Base-by-base conservation (phyloP, 2,113 vertebrate genomes). In the Formicarius rufipectus region DNA sequence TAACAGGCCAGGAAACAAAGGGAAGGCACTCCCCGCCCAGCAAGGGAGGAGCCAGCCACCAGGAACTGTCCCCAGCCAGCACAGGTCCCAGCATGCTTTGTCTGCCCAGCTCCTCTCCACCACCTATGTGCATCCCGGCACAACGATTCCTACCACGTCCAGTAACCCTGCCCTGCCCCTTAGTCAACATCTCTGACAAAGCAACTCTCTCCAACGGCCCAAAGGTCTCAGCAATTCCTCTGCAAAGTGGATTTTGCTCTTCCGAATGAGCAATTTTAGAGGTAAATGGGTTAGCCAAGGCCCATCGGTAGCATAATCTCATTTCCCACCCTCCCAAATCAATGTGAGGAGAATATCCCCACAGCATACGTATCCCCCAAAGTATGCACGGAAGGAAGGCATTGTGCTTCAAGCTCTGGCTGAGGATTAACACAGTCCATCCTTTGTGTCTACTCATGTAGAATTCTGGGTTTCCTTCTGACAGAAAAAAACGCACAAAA, bases 1-100 rank as follows among this genome's bases (percentile, higher is more conserved):
- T 97, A 97, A 97, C 94, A 97, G 94, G 87, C 95, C 85, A 69
- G 84, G 94, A 97, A 97, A 97, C 97, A 97, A 97, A 97, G 97
- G 77, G 89, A 97, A 95, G 40, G 76, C 91, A 87, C 84, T 92
- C 88, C 90, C 96, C 94, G 93, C 95, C 94, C 90, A 91, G 63
- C 49, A 87, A 97, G 89, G 96, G 97, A 96, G 96, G 95, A 96
- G 96, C 95, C 80, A 90, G 81, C 79, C 90, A 97, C 87, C 95
- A 97, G 96, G 96, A 96, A 97, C 93, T 95, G 84, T 92, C 88
- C 95, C 89, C 82, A 95, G 81, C 73, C 84, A 95, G 52, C 24
- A 6, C 89, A 94, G 63, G 71, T 96, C 94, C 97, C 96, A 90
- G 93, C 96, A 97, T 95, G 96, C 97, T 95, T 96, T 96, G 95